Percentiles rank a stretch among this genome's conserved stretches.
Evolutionary conservation across 2,113 vertebrate genomes (phyloP).

Genomic region (pig (Sus scrofa)): DNA sequence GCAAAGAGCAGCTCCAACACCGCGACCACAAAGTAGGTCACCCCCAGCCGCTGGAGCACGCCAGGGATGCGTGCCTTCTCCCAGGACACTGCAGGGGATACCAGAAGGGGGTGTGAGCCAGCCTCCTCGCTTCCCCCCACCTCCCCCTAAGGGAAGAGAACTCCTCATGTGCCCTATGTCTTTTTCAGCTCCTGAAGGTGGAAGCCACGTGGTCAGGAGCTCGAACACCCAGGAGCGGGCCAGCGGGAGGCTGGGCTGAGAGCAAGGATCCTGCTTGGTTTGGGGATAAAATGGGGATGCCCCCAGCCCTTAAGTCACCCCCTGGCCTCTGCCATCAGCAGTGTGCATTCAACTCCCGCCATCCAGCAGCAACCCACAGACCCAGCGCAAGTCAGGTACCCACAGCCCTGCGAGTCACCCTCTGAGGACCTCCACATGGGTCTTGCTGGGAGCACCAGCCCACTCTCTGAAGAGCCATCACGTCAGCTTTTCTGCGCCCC

Average conservation of each 20-base stretch:
- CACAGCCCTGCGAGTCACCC: fast-evolving
- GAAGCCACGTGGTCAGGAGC: neutral
- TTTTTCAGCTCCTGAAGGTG: neutral
- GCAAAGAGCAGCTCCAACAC: slow-evolving; percentile 91
- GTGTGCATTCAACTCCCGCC: neutral
- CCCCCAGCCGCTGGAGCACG: slow-evolving; percentile 95
- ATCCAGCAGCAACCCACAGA: neutral
- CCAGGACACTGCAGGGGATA: slow-evolving; percentile 92
- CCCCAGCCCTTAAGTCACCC: neutral
- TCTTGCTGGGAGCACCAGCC: neutral
- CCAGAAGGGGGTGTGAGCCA: neutral
- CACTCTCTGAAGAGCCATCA: neutral
- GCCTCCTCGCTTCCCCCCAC: too few relatives aligned
- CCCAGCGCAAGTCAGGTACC: neutral
- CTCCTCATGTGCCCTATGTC: neutral
- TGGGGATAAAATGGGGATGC: neutral
- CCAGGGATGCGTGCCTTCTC: slow-evolving; percentile 94
- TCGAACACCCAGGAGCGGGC: neutral
- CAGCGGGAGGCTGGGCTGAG: neutral
- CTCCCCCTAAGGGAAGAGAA: neutral
- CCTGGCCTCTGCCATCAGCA: neutral
- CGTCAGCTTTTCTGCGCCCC: neutral
- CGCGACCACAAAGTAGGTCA: slow-evolving; percentile 94
- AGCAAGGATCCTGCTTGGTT: neutral
- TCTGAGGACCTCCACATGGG: fast-evolving